Percentiles rank a stretch among this genome's conserved stretches.
Evolutionary conservation across 37 sponge, comb jelly and placozoan species (phyloP).

Genomic region (Eunapius fragilis): DNA sequence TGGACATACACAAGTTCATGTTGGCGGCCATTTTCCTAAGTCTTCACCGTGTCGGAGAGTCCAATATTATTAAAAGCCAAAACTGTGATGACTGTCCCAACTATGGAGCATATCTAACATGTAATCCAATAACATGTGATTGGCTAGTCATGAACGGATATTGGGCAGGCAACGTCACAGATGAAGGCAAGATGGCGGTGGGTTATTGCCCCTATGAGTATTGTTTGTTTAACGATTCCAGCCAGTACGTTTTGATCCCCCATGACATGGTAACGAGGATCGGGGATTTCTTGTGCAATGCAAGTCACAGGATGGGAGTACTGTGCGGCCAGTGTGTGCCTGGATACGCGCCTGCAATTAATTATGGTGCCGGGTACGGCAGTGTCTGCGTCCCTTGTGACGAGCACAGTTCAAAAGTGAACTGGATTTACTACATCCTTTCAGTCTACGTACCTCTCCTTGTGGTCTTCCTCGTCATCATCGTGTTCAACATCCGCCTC

Average conservation of each 20-base stretch:
- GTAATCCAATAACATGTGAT: not conserved
- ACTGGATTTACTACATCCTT: no score
- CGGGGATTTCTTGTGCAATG: conserved; percentile 10
- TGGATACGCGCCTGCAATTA: conserved; percentile 23
- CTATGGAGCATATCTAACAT: not conserved
- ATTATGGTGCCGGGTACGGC: not conserved
- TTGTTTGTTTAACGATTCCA: not conserved
- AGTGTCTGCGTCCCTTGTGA: conserved; percentile 31
- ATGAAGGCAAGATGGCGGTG: not conserved
- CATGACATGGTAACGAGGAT: no score
- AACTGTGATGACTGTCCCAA: no score
- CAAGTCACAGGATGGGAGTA: not conserved
- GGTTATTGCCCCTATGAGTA: conserved; percentile 16
- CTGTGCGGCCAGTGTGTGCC: conserved; percentile 47
- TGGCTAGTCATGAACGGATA: not conserved
- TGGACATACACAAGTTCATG: no score
- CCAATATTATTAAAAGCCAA: no score
- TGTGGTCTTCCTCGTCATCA: no score
- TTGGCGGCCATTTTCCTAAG: no score
- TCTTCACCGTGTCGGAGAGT: no score
- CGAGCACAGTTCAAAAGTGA: no score
- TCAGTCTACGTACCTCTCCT: no score
- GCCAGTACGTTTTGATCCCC: no score
- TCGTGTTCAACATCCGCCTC: no score
- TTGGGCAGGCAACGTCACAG: conserved; percentile 24